These are phyloP conservation scores for Notechis scutatus DNA, from an alignment of 2,113 vertebrate genomes.

Conservation along the genomic window DNA sequence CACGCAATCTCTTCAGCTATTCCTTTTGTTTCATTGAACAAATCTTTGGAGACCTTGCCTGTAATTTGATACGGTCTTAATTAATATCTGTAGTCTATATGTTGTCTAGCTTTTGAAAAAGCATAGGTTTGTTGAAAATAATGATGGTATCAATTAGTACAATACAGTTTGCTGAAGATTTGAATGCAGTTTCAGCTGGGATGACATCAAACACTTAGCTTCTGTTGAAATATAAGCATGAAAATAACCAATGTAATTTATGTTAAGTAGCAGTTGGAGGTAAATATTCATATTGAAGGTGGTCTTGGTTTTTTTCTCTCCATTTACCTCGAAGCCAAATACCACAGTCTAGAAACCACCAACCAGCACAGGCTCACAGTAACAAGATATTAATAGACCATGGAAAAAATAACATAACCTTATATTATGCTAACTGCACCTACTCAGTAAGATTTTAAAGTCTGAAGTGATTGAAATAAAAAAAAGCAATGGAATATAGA, in stretches of 20 bases:
- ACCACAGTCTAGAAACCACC: conserved; percentile 66
- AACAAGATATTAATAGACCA: conserved; percentile 74
- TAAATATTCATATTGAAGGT: conserved; percentile 61
- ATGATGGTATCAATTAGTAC: conserved; percentile 34
- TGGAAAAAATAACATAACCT: conserved; percentile 79
- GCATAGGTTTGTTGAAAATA: conserved; percentile 22
- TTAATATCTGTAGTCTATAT: background rate
- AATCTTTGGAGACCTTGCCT: background rate
- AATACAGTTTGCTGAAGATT: conserved; percentile 16
- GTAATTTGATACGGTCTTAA: conserved; percentile 9
- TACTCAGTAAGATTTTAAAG: conserved; percentile 23
- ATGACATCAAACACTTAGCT: conserved; percentile 22
- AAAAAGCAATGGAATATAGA: conserved; percentile 16
- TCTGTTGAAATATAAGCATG: conserved; percentile 40
- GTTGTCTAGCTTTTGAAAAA: conserved; percentile 20
- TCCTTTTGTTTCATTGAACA: conserved; percentile 15
- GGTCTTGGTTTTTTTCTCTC: conserved; percentile 57
- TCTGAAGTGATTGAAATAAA: conserved; percentile 39
- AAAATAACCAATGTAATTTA: conserved; percentile 52
- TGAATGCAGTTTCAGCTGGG: conserved; percentile 9
- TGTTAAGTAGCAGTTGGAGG: conserved; percentile 52
- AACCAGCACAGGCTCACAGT: conserved; percentile 62
- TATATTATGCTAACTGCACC: conserved; percentile 51
- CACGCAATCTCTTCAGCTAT: background rate
- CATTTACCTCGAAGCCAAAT: conserved; percentile 68